Conservation (phyloP, 2,113 vertebrate genomes). For the Spilogale gracilis region DNA sequence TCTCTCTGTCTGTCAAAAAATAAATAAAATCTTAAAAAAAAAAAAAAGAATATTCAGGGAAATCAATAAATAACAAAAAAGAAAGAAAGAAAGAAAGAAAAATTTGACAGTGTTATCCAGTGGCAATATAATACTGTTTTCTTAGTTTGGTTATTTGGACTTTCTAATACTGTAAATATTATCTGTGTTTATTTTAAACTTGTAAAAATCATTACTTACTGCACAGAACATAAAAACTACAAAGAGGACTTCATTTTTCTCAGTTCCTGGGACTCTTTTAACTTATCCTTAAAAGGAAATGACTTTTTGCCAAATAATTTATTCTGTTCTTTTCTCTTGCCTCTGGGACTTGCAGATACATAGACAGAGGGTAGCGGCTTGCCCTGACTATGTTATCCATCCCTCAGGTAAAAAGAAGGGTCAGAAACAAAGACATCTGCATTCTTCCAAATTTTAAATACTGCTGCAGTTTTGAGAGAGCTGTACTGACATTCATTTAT, state of each 20-base stretch:
- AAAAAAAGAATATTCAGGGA: conserved; percentile 8
- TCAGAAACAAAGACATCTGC: background rate
- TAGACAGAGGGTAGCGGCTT: background rate
- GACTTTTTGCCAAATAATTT: background rate
- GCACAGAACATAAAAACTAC: background rate
- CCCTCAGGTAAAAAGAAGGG: background rate
- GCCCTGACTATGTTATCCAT: background rate
- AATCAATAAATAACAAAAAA: conserved; percentile 9
- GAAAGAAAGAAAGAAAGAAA: background rate
- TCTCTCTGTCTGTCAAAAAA: too few relatives aligned
- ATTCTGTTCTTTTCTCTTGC: background rate
- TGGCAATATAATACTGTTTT: background rate
- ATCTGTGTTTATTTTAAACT: background rate
- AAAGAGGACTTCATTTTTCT: background rate
- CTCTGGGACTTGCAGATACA: background rate
- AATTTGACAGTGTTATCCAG: background rate
- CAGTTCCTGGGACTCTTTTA: background rate
- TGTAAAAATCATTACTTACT: background rate
- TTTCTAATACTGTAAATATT: conserved; percentile 4
- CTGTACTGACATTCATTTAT: background rate
- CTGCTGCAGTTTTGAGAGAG: background rate
- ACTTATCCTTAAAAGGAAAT: background rate
- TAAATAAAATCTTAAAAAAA: too few relatives aligned
- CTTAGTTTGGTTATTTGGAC: background rate
- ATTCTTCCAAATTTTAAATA: background rate